Conservation (phyloP, 2,113 vertebrate genomes). For the Athene cunicularia region DNA sequence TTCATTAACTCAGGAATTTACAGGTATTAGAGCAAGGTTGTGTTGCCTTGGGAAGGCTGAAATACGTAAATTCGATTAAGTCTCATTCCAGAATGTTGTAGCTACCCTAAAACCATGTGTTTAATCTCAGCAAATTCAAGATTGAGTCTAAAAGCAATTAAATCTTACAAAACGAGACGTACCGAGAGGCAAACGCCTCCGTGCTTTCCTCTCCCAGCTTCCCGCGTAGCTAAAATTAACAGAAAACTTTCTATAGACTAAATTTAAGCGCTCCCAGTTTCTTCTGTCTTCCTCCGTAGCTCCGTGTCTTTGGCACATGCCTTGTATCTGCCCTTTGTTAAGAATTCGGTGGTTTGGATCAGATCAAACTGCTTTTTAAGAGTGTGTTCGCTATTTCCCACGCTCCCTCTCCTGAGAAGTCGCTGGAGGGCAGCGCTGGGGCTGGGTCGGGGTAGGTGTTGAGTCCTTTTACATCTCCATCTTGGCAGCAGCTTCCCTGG, state of each 20-base stretch:
- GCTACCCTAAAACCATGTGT: neutral
- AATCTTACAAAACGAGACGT: neutral
- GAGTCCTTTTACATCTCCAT: neutral
- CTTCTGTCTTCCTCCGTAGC: neutral
- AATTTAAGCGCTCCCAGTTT: neutral
- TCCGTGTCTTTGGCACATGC: neutral
- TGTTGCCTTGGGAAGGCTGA: neutral
- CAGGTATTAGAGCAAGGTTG: neutral
- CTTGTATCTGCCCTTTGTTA: neutral
- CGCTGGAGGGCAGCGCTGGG: rapidly evolving
- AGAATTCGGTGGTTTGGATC: neutral
- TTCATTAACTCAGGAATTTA: neutral
- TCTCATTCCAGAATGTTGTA: neutral
- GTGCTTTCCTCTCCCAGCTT: neutral
- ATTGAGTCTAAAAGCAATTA: neutral
- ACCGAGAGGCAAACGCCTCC: neutral
- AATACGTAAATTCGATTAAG: neutral
- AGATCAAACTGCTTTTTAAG: neutral
- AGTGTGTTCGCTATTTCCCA: neutral
- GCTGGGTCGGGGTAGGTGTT: neutral
- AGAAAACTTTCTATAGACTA: neutral
- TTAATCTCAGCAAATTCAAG: constrained; percentile 19
- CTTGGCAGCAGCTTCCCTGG: constrained; percentile 1
- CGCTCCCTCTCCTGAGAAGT: neutral
- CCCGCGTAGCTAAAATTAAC: neutral